These are phyloP conservation scores for Clinocottus analis DNA, from an alignment of 2,113 vertebrate species.

Conservation along the genomic window DNA sequence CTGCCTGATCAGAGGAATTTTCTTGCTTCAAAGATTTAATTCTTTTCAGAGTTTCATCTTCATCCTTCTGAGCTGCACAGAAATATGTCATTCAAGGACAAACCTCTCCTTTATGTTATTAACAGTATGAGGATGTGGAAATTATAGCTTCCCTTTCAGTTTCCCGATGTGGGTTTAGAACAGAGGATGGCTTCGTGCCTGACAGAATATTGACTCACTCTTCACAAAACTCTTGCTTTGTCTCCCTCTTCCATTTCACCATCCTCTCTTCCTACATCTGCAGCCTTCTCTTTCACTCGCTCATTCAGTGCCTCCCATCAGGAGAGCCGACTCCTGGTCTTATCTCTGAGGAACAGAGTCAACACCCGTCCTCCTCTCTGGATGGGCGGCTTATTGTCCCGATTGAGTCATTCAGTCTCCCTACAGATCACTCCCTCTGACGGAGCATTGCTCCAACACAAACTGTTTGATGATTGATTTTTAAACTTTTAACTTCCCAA, in stretches of 20 bases:
- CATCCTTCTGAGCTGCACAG: not conserved
- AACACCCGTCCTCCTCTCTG: constrained; percentile 1
- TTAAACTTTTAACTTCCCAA: not conserved
- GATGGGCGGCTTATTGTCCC: constrained; percentile 30
- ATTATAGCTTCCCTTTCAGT: constrained; percentile 34
- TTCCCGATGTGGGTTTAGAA: constrained; percentile 17
- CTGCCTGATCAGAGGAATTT: not conserved
- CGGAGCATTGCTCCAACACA: constrained; percentile 13
- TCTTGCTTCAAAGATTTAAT: not conserved
- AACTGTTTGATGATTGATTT: constrained; percentile 24
- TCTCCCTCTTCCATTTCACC: constrained; percentile 32
- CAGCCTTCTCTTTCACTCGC: constrained; percentile 19
- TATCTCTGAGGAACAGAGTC: constrained; percentile 50
- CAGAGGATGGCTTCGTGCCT: constrained; percentile 30
- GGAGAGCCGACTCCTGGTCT: constrained; percentile 38
- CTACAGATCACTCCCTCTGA: not conserved
- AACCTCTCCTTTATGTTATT: constrained; percentile 31
- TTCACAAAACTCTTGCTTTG: constrained; percentile 27
- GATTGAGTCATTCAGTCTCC: constrained; percentile 20
- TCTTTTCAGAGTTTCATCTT: constrained; percentile 3
- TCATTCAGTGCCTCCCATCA: constrained; percentile 14
- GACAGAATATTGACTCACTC: constrained; percentile 38
- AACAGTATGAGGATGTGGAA: constrained; percentile 16
- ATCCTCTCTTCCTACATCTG: constrained; percentile 7
- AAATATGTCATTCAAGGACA: constrained; percentile 32